Percentiles rank a stretch among this genome's conserved stretches.
These are phyloP conservation scores for Willowsia nigromaculata DNA, from an alignment of 2,888 invertebrate species.

Conservation along the genomic window DNA sequence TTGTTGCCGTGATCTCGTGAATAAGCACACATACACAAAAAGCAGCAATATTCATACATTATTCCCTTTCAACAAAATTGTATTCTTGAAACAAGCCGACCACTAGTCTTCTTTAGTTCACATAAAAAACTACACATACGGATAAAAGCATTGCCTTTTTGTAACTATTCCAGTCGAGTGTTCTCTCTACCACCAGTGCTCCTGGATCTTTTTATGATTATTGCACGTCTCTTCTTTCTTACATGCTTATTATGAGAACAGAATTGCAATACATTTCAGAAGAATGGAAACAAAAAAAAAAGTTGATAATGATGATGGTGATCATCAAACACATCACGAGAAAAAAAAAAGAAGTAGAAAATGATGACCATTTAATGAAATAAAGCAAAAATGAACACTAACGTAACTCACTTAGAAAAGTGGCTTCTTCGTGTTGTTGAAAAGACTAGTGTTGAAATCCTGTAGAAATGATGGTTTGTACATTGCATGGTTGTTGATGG, in stretches of 20 bases:
- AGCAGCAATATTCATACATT: slow-evolving; percentile 58
- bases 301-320: slow-evolving; percentile 48
- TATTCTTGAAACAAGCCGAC: slow-evolving; percentile 45
- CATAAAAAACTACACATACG: background rate
- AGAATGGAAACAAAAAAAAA: slow-evolving; percentile 40
- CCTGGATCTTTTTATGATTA: slow-evolving; percentile 68
- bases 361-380: slow-evolving; percentile 59
- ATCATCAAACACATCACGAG: background rate
- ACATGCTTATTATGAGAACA: slow-evolving; percentile 40
- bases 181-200: slow-evolving; percentile 1
- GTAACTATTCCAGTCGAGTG: background rate
- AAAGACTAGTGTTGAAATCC: slow-evolving; percentile 14
- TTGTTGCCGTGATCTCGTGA: slow-evolving; percentile 18
- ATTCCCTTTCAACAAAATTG: slow-evolving; percentile 63
- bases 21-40: slow-evolving; percentile 34
- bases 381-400: slow-evolving; percentile 44
- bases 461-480: too few species aligned
- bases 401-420: slow-evolving; percentile 52
- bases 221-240: slow-evolving; percentile 57
- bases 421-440: slow-evolving; percentile 19
- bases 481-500: slow-evolving; percentile 10
- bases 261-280: background rate
- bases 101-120: background rate
- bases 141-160: background rate
- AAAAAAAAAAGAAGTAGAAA: slow-evolving; percentile 12